Conservation (phyloP, 2,888 invertebrate species). For the Thymelicus lineola region DNA sequence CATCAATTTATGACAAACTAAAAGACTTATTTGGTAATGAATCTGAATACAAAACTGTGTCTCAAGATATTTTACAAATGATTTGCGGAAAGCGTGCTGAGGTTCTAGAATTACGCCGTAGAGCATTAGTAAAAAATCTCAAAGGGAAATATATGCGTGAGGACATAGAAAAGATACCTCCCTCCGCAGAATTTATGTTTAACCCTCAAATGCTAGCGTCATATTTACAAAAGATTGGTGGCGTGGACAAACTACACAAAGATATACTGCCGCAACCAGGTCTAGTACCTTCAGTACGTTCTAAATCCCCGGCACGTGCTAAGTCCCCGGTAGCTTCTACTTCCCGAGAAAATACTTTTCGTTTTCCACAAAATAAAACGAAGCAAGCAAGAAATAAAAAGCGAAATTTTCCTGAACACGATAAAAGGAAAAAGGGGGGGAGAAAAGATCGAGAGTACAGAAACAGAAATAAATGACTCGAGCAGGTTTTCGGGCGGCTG, state of each 20-base stretch:
- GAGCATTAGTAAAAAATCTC: not conserved
- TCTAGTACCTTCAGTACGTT: not conserved
- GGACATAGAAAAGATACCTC: constrained; percentile 18
- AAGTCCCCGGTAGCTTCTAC: not conserved
- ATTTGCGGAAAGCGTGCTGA: no score
- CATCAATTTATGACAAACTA: constrained; percentile 37
- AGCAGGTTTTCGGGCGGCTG: constrained; percentile 30
- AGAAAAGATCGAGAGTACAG: not conserved
- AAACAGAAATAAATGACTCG: constrained; percentile 25
- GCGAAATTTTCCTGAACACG: not conserved
- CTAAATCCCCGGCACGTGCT: not conserved
- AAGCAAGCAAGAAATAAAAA: not conserved
- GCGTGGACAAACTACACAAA: constrained; percentile 19
- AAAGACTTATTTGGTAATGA: constrained; percentile 36
- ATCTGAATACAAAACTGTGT: no score
- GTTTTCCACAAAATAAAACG: not conserved
- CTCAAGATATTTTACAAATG: constrained; percentile 38
- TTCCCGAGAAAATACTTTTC: not conserved
- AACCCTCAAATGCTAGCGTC: not conserved
- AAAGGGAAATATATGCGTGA: no score
- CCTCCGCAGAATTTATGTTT: constrained; percentile 34
- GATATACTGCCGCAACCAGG: not conserved
- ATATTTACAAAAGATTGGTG: not conserved
- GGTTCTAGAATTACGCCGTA: not conserved
- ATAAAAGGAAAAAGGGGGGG: constrained; percentile 10